These are phyloP conservation scores for Ailuropoda melanoleuca DNA, from an alignment of 2,113 vertebrate genomes.

Conservation along the genomic window DNA sequence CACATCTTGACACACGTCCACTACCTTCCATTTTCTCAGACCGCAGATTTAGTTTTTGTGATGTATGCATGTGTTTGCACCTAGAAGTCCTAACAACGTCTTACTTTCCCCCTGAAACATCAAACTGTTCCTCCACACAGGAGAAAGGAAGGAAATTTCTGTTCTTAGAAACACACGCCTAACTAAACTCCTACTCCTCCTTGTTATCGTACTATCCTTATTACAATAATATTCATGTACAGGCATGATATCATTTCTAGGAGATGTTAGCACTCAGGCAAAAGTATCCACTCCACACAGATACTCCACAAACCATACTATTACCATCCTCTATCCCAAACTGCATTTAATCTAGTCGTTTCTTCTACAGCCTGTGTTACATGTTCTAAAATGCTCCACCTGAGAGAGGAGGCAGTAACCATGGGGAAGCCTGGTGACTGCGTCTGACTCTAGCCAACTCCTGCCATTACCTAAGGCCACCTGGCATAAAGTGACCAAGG, in stretches of 20 bases:
- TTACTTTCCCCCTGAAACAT: not conserved
- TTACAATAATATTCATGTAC: not conserved
- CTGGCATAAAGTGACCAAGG: not conserved
- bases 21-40: not conserved
- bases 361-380: not conserved
- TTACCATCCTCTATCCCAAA: not conserved
- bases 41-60: not conserved
- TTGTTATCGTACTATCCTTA: not conserved
- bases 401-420: not conserved
- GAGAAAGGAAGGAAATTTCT: not conserved
- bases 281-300: not conserved
- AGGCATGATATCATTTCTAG: not conserved
- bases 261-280: not conserved
- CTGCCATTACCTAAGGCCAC: not conserved
- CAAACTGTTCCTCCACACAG: not conserved
- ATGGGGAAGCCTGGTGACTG: not conserved
- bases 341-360: not conserved
- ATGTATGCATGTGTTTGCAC: not conserved
- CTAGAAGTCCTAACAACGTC: not conserved
- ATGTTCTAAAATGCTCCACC: not conserved
- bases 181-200: not conserved
- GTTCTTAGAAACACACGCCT: not conserved
- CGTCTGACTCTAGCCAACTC: not conserved
- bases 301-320: not conserved
- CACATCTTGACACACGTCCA: not conserved